Evolutionary conservation across 2,113 vertebrate species (phyloP), one percentile per base, ranked within the genome.

Genomic region (Capra hircus): DNA sequence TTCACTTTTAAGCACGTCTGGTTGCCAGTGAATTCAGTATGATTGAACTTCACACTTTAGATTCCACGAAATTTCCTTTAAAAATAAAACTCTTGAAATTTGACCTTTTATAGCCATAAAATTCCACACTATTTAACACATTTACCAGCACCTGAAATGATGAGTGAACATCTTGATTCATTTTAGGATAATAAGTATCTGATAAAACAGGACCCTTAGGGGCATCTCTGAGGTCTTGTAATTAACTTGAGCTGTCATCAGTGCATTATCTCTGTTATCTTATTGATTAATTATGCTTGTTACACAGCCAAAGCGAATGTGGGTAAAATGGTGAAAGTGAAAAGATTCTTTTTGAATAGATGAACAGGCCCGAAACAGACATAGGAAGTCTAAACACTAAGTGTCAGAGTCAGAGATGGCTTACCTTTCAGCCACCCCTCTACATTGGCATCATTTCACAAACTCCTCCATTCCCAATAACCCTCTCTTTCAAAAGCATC

Each of bases 41-140:
- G 97, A 97, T 81, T 97, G 94, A 97, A 98, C 92, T 93, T 98
- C 90, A 97, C 60, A 92, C 93, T 96, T 57, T 4, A 10, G 0
- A 96, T 88, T 55, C 98, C 91, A 89, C 94, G 95, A 95, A 93
- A 98, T 78, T 91, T 98, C 87, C 87, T 95, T 98, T 95, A 90
- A 97, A 96, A 98, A 97, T 87, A 96, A 98, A 98, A 98, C 43
- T 62, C 95, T 97, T 98, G 98, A 98, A 98, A 98, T 62, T 82
- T 90, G 96, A 94, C 97, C 94, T 95, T 95, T 97, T 94, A 85
- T 92, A 71, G n/a, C 90, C 96, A 86, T 93, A 97, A 97, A 98
- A 97, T 95, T 78, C 59, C 88, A 94, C 50, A 71, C 95, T 52
- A 74, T 96, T 97, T 97, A 84, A 50, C 88, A 87, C 89, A 87